phyloP scores from a whole-genome alignment of 2,888 invertebrate genomes.

The Drosophila paramelanica region DNA sequence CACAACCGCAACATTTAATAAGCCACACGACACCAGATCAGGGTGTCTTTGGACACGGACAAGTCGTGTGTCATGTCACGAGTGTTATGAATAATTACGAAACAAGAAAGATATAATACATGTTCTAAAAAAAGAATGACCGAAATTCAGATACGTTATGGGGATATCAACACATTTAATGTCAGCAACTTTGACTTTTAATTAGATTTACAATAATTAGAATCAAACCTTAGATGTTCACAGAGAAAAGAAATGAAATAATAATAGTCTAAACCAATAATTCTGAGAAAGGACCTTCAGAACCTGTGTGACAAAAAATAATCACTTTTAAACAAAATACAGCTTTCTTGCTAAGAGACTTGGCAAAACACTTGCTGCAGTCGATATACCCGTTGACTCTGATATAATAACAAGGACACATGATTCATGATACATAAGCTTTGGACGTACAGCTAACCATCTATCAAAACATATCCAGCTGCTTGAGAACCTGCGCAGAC shows the following conservation, averaged over 20 bases:
- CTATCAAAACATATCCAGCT: conserved; percentile 59
- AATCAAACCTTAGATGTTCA: too few species aligned
- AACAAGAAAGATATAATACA: conserved; percentile 3
- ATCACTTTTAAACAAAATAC: too few species aligned
- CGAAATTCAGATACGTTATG: conserved; percentile 13
- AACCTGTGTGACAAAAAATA: too few species aligned
- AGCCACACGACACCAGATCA: conserved; percentile 51
- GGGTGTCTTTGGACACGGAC: conserved; percentile 31
- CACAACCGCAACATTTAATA: conserved; percentile 60
- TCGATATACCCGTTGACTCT: conserved; percentile 12
- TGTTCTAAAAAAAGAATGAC: neutral
- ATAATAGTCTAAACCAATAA: too few species aligned
- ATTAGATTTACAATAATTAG: too few species aligned
- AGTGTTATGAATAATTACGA: conserved; percentile 61
- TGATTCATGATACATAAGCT: conserved; percentile 64
- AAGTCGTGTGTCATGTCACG: conserved; percentile 48
- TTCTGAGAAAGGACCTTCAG: too few species aligned
- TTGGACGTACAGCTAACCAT: conserved; percentile 40
- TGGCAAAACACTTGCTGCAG: neutral
- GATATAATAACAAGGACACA: conserved; percentile 33
- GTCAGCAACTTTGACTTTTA: too few species aligned
- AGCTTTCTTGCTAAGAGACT: neutral
- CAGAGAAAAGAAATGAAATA: too few species aligned
- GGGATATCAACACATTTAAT: too few species aligned
- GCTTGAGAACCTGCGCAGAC: conserved; percentile 19